Evolutionary conservation across 2,113 vertebrate species (phyloP).

Genomic region (Hystrix brachyura): DNA sequence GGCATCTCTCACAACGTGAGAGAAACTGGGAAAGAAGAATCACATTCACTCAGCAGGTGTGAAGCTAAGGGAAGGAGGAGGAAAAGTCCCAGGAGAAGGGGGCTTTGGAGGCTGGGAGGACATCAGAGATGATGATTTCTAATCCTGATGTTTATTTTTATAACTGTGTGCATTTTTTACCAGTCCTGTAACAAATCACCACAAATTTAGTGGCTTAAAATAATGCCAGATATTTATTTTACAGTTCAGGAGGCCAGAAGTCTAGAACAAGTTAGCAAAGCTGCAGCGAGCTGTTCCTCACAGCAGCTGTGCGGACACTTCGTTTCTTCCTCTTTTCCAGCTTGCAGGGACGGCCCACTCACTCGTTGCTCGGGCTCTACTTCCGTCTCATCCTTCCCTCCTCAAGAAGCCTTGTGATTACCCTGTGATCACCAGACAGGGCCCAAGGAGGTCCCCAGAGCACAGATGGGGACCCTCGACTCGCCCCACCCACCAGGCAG

Average conservation of each 20-base stretch:
- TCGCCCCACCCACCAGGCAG: background rate
- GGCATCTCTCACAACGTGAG: accelerated
- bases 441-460: background rate
- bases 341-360: background rate
- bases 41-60: background rate
- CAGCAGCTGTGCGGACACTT: background rate
- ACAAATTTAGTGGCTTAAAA: conserved; percentile 21
- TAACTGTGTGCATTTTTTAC: background rate
- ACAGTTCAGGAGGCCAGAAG: background rate
- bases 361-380: too few relatives aligned
- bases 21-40: background rate
- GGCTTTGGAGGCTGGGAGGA: background rate
- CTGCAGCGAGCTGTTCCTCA: background rate
- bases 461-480: background rate
- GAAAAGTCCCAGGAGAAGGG: too few relatives aligned
- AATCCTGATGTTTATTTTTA: background rate
- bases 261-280: background rate
- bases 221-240: conserved; percentile 1
- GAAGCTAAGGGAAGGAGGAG: background rate
- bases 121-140: background rate
- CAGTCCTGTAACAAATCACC: conserved; percentile 1
- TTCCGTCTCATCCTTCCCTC: background rate
- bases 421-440: background rate
- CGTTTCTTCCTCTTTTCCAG: background rate
- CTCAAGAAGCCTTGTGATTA: background rate